Evolutionary conservation across 2,113 vertebrate species (phyloP).

Genomic region (Lagopus muta): DNA sequence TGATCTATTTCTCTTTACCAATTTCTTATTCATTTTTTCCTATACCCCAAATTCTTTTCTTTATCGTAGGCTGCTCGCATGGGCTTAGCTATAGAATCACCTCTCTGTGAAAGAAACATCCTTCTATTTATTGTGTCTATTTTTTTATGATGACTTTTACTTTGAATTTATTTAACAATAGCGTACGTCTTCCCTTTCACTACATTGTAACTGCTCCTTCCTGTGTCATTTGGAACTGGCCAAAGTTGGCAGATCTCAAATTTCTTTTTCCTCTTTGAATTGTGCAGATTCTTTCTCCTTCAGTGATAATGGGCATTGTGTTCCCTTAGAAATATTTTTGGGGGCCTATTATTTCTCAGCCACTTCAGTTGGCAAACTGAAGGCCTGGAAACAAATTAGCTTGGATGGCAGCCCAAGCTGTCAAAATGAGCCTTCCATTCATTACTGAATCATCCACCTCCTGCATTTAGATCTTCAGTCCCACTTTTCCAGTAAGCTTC

Average conservation of each 20-base stretch:
- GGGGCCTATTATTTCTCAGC: constrained; percentile 72
- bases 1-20: not conserved
- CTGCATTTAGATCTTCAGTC: constrained; percentile 48
- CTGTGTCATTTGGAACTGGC: constrained; percentile 55
- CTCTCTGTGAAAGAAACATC: not conserved
- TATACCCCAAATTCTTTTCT: not conserved
- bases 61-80: not conserved
- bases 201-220: constrained; percentile 44
- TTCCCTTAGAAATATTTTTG: constrained; percentile 77
- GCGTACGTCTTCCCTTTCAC: constrained; percentile 22
- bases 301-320: constrained; percentile 65
- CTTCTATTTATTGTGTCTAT: constrained; percentile 4
- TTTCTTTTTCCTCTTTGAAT: constrained; percentile 72
- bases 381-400: constrained; percentile 73
- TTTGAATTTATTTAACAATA: constrained; percentile 37
- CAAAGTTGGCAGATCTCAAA: constrained; percentile 69
- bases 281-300: constrained; percentile 56
- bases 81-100: not conserved
- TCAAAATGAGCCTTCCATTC: constrained; percentile 67
- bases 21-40: not conserved
- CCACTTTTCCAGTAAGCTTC: constrained; percentile 51
- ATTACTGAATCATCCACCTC: constrained; percentile 63
- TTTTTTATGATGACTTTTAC: constrained; percentile 22
- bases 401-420: constrained; percentile 72
- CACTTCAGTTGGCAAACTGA: constrained; percentile 72